Evolutionary conservation across 2,113 vertebrate genomes (phyloP), one percentile per base, ranked within the genome.

Genomic region (Xerus inauris): DNA sequence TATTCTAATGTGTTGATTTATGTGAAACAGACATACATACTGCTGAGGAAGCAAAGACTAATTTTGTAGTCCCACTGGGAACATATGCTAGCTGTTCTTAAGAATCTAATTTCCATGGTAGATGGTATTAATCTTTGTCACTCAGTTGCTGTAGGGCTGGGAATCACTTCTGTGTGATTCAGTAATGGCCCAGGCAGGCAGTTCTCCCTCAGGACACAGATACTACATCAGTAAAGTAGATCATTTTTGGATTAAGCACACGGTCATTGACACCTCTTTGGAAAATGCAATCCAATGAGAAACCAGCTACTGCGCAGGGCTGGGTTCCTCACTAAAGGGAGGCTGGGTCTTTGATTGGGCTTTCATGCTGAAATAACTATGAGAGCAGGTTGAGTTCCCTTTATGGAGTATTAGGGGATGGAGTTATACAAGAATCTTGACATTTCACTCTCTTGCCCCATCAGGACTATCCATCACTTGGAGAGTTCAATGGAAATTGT

Each of bases 141-240:
- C 96, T 98, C 97, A 98, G 98, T 98, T 99, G 96, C 98, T 99
- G 99, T 99, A 98, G 99, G 99, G 99, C 98, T 97, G 98, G 97
- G 98, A 99, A 99, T 99, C 99, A 99, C 99, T 99, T 99, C 98
- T 95, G 90, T 92, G 93, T 13, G 79, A 98, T 98, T 99, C 99
- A 99, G 98, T n/a, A 98, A 93, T 97, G 96, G 98, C 83, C 0
- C 49, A 97, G 89, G 95, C 83, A 98, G 96, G 91, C 93, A 97
- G 97, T 98, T 97, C 97, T 98, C 97, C 76, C 97, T 96, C 11
- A 12, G 92, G 96, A 94, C 98, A 98, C 97, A 97, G 72, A 96
- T 95, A 97, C 94, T 97, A 95, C 94, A 81, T 98, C 98, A 97
- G 97, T 98, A 85, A 85, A 45, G 49, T 26, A 85, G 42, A 26